Evolutionary conservation across 2,888 invertebrate genomes (phyloP).

Genomic region (Drosophila emarginata): DNA sequence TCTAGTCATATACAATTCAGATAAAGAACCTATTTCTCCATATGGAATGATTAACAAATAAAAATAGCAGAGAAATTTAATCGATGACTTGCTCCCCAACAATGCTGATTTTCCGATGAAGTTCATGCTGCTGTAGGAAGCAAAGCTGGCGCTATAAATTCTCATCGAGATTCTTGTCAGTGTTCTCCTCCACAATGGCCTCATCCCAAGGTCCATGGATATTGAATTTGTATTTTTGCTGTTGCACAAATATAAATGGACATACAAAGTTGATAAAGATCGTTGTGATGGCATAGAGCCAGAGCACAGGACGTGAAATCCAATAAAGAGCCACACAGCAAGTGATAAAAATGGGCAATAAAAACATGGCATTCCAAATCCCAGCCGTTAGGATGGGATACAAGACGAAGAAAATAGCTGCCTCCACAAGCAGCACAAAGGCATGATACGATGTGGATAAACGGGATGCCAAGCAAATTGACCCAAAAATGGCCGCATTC

Average conservation of each 20-base stretch:
- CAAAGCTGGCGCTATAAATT: constrained; percentile 77
- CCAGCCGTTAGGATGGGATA: constrained; percentile 90
- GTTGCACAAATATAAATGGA: constrained; percentile 89
- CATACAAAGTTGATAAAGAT: constrained; percentile 88
- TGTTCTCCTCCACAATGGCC: constrained; percentile 88
- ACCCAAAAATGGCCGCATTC: constrained; percentile 97
- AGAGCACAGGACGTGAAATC: constrained; percentile 85
- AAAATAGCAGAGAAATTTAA: background rate
- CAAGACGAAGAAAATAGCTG: constrained; percentile 94
- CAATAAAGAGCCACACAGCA: constrained; percentile 84
- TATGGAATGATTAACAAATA: background rate
- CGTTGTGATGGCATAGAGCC: constrained; percentile 85
- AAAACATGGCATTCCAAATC: constrained; percentile 84
- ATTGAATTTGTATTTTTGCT: constrained; percentile 92
- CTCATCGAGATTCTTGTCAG: constrained; percentile 68
- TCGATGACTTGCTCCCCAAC: constrained; percentile 55
- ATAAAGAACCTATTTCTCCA: background rate
- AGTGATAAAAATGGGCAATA: constrained; percentile 84
- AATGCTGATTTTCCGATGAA: constrained; percentile 36
- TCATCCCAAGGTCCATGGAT: constrained; percentile 99
- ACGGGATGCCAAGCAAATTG: constrained; percentile 96
- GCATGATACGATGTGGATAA: constrained; percentile 93
- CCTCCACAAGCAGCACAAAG: constrained; percentile 93
- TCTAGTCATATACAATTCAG: background rate
- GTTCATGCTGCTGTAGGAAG: constrained; percentile 59